Percentiles rank a stretch among this genome's conserved stretches.
Conservation (phyloP, 2,888 invertebrate species). For the Teleiodes luculella region DNA sequence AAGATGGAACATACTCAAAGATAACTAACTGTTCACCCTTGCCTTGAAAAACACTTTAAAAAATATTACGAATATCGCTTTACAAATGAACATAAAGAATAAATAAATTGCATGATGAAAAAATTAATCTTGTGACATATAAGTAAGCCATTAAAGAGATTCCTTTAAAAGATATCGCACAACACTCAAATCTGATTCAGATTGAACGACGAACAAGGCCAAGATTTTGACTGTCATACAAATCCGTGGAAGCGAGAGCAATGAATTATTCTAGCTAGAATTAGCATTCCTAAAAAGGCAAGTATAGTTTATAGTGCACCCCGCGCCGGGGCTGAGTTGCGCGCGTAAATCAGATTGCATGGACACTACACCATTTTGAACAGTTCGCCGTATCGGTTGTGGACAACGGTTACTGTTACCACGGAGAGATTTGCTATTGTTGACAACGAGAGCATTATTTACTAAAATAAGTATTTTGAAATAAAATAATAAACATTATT, state of each 20-base stretch:
- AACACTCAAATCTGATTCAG: not conserved
- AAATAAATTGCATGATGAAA: too few species aligned
- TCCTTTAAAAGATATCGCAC: too few species aligned
- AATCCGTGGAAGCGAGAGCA: constrained; percentile 42
- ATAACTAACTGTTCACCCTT: too few species aligned
- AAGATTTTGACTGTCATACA: constrained; percentile 23
- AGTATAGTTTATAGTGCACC: constrained; percentile 45
- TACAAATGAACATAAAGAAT: too few species aligned
- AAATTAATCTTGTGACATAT: too few species aligned
- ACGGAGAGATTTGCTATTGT: not conserved
- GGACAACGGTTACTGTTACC: constrained; percentile 26
- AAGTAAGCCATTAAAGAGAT: too few species aligned
- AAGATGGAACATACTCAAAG: too few species aligned
- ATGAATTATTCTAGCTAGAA: constrained; percentile 54
- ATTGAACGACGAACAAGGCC: constrained; percentile 6
- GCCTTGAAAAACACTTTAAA: too few species aligned
- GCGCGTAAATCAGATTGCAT: constrained; percentile 70
- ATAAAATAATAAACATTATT: too few species aligned
- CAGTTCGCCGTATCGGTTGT: constrained; percentile 47
- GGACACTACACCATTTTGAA: constrained; percentile 63
- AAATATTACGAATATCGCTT: too few species aligned
- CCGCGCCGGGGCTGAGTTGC: constrained; percentile 44
- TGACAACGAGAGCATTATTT: not conserved
- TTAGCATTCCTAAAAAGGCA: constrained; percentile 68
- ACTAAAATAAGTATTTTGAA: not conserved